Evolutionary conservation across 2,888 invertebrate genomes (phyloP), one percentile per base, ranked within the genome.

Genomic region (Cylindroiulus punctatus): DNA sequence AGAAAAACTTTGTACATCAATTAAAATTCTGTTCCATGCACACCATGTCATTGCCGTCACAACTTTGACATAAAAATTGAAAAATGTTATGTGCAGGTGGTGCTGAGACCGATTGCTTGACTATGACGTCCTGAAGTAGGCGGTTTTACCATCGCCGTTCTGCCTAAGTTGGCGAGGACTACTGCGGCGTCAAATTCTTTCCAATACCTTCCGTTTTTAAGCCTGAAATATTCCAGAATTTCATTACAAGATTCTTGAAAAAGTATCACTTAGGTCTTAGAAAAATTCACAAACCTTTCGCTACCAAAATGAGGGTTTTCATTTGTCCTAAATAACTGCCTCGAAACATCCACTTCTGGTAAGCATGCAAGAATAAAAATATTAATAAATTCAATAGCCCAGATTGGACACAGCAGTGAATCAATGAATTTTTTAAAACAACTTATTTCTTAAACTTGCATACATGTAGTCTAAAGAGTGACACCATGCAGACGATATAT

Each of bases 171-270:
- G 81, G 40, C 40, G n/a, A 81, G 40, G 40, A 26, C 81, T 40
- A 81, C 81, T 36, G 81, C 81, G 10, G 81, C 81, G 40, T 81
- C 81, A 22, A 81, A 81, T 81, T 81, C 81, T n/a, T 81, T 81
- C 81, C 81, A 81, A 40, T 81, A 81, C 26, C 81, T 26, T 36
- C 81, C 40, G 7, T 81, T 40, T 81, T 81, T 81, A 17, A 40
- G n/a, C 26, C 32, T 81, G 81, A 32, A 36, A 81, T 10, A 52
- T 52, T 81, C 26, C 22, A 26, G 19, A 26, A 19, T 26, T 26
- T 7, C 14, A 14, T 26, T 5, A 81, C 2, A 81, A 81, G 7
- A 26, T 8, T 5, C 7, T 36, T 2, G 36, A 36, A 2, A 36
- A 36, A 36, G 2, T n/a, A n/a, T 0, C n/a, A n/a, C 19, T n/a